A percentile compares a stretch with the other conserved stretches of the same genome.
Conservation (phyloP, 2,888 invertebrate species). For the Tethea ocularis region DNA sequence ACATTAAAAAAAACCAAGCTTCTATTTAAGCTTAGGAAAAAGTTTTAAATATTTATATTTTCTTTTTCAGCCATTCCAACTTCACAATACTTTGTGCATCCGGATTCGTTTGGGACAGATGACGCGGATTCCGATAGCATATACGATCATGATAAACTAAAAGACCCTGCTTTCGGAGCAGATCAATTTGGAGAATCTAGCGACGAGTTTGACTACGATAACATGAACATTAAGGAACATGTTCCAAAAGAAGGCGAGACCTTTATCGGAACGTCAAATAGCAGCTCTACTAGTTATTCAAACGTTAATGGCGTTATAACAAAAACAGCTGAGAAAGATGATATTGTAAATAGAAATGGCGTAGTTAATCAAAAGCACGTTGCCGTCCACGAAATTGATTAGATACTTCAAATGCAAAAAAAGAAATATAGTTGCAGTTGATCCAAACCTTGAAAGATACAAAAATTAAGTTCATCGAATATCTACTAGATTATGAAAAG, state of each 20-base stretch:
- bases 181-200: not conserved
- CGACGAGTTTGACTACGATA: conserved; percentile 3
- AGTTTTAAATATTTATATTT: no score
- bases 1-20: no score
- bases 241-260: conserved; percentile 23
- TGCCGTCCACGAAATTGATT: not conserved
- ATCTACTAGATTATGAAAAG: no score
- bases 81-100: no score
- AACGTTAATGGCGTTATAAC: conserved; percentile 82
- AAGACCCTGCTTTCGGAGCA: not conserved
- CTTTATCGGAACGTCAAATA: conserved; percentile 24
- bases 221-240: conserved; percentile 11
- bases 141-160: no score
- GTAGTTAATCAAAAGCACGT: not conserved
- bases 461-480: no score
- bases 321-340: conserved; percentile 78
- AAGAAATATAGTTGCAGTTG: no score
- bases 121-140: no score
- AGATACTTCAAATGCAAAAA: not conserved
- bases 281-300: conserved; percentile 27
- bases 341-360: conserved; percentile 78
- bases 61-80: no score
- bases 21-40: no score
- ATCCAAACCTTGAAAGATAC: no score
- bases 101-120: no score